Evolutionary conservation across 1,140 invertebrate species (phyloP).

Genomic region (Ostrea edulis): DNA sequence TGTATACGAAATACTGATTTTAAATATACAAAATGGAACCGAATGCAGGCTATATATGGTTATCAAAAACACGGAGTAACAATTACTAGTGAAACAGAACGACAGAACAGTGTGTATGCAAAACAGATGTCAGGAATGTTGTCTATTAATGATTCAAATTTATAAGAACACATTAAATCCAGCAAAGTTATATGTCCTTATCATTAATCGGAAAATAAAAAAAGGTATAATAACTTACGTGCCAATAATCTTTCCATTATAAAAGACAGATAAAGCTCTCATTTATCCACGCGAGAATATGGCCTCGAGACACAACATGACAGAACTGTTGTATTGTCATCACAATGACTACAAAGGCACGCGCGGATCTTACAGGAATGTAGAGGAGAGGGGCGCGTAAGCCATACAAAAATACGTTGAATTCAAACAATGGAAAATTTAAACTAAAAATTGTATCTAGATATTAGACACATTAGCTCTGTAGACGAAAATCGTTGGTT

Average conservation of each 20-base stretch:
- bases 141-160: background rate
- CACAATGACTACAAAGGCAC: background rate
- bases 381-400: too few relatives aligned
- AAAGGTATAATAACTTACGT: conserved; percentile 10
- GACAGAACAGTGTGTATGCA: background rate
- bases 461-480: too few relatives aligned
- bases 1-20: too few relatives aligned
- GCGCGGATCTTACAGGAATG: background rate
- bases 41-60: too few relatives aligned
- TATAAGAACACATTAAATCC: background rate
- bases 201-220: background rate
- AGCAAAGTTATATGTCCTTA: background rate
- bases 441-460: too few relatives aligned
- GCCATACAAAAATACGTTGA: too few relatives aligned
- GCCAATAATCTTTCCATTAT: conserved; percentile 20
- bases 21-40: too few relatives aligned
- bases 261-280: background rate
- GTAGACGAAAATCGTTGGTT: too few relatives aligned
- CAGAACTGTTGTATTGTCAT: background rate
- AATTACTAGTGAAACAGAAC: too few relatives aligned
- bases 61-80: too few relatives aligned
- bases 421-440: too few relatives aligned
- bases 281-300: background rate
- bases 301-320: background rate
- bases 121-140: background rate